Evolutionary conservation across 2,113 vertebrate genomes (phyloP).

Genomic region (Lasiurus cinereus): DNA sequence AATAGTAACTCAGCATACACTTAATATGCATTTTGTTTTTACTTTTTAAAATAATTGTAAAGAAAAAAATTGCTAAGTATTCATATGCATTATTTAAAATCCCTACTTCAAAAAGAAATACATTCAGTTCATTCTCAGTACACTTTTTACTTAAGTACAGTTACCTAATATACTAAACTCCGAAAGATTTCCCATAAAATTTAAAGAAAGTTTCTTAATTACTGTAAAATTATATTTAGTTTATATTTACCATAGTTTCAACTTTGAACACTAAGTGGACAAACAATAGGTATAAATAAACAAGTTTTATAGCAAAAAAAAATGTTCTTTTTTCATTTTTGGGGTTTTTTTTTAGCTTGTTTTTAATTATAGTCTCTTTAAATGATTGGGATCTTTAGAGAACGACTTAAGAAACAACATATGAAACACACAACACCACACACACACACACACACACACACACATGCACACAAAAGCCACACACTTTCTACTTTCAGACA

Average conservation of each 20-base stretch:
- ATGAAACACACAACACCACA: constrained; percentile 56
- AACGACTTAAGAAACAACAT: constrained; percentile 24
- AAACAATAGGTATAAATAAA: constrained; percentile 33
- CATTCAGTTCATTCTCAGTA: not conserved
- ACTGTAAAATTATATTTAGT: not conserved
- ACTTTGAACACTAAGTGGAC: not conserved
- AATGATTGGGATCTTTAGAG: constrained; percentile 74
- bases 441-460: not conserved
- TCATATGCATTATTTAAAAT: not conserved
- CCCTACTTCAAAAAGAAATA: not conserved
- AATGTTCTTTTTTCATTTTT: not conserved
- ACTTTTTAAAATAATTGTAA: not conserved
- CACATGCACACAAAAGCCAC: not conserved
- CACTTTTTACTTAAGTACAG: not conserved
- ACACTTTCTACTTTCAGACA: constrained; percentile 77
- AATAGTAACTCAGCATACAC: not conserved
- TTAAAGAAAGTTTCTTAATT: not conserved
- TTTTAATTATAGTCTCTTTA: constrained; percentile 56
- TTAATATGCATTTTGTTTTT: not conserved
- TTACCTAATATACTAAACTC: not conserved
- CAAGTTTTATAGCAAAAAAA: not conserved
- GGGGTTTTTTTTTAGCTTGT: not conserved
- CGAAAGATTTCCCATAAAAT: not conserved
- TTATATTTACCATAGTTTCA: not conserved
- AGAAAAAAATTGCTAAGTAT: constrained; percentile 11